A percentile compares a stretch with the other conserved stretches of the same genome.
These are phyloP conservation scores for Schrankia costaestrigalis DNA, from an alignment of 2,888 invertebrate species.

Conservation along the genomic window DNA sequence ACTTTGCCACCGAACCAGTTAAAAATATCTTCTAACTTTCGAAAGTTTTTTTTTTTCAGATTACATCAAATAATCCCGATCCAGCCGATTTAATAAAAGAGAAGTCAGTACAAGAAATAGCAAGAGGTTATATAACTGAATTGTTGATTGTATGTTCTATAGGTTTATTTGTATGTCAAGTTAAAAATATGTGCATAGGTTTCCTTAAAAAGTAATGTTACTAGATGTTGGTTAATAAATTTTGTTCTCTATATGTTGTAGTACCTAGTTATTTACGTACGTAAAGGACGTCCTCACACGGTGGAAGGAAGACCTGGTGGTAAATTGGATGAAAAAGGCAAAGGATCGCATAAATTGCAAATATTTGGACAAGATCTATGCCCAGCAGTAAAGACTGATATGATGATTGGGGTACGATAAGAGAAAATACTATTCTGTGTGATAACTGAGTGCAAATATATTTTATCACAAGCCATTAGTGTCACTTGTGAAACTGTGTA, in stretches of 20 bases:
- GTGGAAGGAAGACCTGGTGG: not conserved
- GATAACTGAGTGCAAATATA: too few relatives aligned
- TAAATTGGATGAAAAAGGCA: too few relatives aligned
- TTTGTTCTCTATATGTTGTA: not conserved
- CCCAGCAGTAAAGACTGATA: too few relatives aligned
- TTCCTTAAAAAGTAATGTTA: conserved; percentile 50
- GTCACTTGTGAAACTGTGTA: too few relatives aligned
- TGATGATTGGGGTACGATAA: too few relatives aligned
- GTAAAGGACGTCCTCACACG: too few relatives aligned
- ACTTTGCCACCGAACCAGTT: too few relatives aligned
- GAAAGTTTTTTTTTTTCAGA: conserved; percentile 51
- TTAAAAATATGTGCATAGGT: conserved; percentile 41
- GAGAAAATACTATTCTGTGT: too few relatives aligned
- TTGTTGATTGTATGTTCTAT: conserved; percentile 48
- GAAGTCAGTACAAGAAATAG: conserved; percentile 45
- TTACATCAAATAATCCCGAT: conserved; percentile 62
- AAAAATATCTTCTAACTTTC: not conserved
- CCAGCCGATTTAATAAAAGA: conserved; percentile 75
- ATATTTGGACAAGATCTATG: too few relatives aligned
- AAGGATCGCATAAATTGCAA: too few relatives aligned
- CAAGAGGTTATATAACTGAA: conserved; percentile 47
- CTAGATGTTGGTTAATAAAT: conserved; percentile 7
- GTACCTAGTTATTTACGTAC: not conserved
- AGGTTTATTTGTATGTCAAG: conserved; percentile 49
- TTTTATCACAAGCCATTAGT: too few relatives aligned